These are phyloP conservation scores for Drosophila villosipedis DNA, from an alignment of 2,888 invertebrate genomes.

Conservation along the genomic window DNA sequence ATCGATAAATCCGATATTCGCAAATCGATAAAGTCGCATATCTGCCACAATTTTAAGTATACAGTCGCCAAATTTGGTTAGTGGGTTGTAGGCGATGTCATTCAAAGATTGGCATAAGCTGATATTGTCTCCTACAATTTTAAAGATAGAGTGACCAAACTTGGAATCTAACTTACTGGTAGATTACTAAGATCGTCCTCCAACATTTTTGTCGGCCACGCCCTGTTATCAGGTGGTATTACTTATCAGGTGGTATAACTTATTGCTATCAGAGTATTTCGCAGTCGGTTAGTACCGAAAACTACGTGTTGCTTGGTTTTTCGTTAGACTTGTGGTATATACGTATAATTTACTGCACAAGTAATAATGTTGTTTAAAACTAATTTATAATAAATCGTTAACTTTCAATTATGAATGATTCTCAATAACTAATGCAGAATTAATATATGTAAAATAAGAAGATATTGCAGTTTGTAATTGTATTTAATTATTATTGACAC, in stretches of 20 bases:
- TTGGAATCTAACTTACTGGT: background rate
- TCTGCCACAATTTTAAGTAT: background rate
- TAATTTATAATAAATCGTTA: background rate
- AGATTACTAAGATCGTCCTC: too few relatives aligned
- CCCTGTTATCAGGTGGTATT: background rate
- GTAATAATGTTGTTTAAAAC: background rate
- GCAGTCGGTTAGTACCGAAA: background rate
- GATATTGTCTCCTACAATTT: too few relatives aligned
- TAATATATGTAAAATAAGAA: background rate
- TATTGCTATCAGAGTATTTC: background rate
- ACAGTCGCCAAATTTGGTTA: accelerated
- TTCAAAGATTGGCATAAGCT: background rate
- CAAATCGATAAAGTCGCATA: background rate
- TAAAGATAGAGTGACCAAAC: background rate
- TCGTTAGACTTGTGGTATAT: background rate
- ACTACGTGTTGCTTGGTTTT: background rate
- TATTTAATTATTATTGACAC: background rate
- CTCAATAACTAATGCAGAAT: background rate
- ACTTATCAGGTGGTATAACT: background rate
- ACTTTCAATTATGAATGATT: background rate
- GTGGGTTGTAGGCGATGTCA: accelerated
- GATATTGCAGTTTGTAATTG: background rate
- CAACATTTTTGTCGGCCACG: background rate
- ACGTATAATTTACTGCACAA: background rate
- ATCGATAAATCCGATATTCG: background rate